These are phyloP conservation scores for Drosophila teissieri DNA, from an alignment of 1,140 invertebrate species.

Conservation along the genomic window DNA sequence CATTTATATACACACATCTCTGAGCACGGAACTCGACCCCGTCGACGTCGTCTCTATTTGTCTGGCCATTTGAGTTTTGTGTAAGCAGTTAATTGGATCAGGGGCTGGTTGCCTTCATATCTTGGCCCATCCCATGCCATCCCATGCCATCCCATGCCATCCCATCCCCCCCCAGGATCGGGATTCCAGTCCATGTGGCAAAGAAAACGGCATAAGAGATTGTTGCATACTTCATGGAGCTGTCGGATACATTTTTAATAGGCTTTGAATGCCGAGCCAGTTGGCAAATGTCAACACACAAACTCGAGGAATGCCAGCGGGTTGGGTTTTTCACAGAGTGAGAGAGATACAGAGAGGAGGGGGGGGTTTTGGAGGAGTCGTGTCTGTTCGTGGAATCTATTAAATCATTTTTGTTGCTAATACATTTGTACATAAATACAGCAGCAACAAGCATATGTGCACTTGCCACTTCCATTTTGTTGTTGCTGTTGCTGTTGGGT, in stretches of 20 bases:
- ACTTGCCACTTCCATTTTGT: conserved; percentile 22
- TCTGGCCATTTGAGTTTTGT: conserved; percentile 81
- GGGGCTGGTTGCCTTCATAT: conserved; percentile 20
- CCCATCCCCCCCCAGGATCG: not conserved
- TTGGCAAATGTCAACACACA: conserved; percentile 62
- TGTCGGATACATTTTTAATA: conserved; percentile 73
- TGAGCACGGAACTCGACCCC: conserved; percentile 7
- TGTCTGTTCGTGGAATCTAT: conserved; percentile 69
- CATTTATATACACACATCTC: conserved; percentile 49
- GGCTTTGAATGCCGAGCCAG: conserved; percentile 50
- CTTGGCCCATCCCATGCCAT: not conserved
- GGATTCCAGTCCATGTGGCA: conserved; percentile 2
- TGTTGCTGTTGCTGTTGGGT: conserved; percentile 16
- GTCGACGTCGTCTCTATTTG: conserved; percentile 36
- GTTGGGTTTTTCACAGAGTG: not conserved
- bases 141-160: not conserved
- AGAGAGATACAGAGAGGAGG: not conserved
- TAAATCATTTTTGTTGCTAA: conserved; percentile 72
- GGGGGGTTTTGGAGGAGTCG: not conserved
- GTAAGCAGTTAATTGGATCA: conserved; percentile 84
- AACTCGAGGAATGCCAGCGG: conserved; percentile 15
- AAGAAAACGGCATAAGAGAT: conserved; percentile 32
- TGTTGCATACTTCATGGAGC: conserved; percentile 76
- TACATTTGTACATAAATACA: conserved; percentile 63
- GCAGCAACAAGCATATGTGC: conserved; percentile 23